Base-by-base conservation (phyloP, 2,797 vertebrate species). In the Sebastes elongatus region DNA sequence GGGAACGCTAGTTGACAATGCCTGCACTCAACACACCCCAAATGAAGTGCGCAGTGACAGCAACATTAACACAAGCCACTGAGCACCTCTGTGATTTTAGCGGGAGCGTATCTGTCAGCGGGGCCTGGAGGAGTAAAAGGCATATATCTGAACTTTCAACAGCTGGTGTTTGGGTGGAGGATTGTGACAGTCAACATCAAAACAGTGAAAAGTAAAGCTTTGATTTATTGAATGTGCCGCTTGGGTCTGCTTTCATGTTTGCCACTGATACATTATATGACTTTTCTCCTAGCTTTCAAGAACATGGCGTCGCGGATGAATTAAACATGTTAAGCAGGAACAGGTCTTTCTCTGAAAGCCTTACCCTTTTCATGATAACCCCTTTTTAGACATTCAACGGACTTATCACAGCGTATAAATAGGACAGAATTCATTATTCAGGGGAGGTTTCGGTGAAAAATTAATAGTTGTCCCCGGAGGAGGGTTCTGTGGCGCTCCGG, bases 351-450 rank as follows among this genome's bases (percentile, higher is more conserved):
- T 90, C 84, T 93, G 91, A 94, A 93, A 94, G 91, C 90, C 79
- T 88, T 90, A 92, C 86, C 92, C 91, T 92, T 93, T 93, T 92
- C 90, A 89, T 83, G 88, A 93, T 94, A 95, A 94, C 91, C 91
- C 88, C 92, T 90, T 94, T 94, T 94, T 90, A 93, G 91, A 92
- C 92, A 91, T 94, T 93, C 90, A 91, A 86, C 85, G 89, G 93
- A 93, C 93, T 94, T 95, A 95, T 94, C 91, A 91, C 88, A 69
- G 90, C 80, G 35, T 93, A 94, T 93, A 95, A 94, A 95, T 93
- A 94, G 93, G 92, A 93, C 93, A 91, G 86, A 91, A 94, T 95
- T 95, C 90, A 94, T 95, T 94, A 95, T 95, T 95, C 93, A 94
- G 79, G 83, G 92, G 91, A 92, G 92, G 94, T 92, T 94, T 94